Percentiles rank a stretch among this genome's conserved stretches.
Conservation (phyloP, 53 echinoderm and acorn worm genomes). For the Paracentrotus lividus region DNA sequence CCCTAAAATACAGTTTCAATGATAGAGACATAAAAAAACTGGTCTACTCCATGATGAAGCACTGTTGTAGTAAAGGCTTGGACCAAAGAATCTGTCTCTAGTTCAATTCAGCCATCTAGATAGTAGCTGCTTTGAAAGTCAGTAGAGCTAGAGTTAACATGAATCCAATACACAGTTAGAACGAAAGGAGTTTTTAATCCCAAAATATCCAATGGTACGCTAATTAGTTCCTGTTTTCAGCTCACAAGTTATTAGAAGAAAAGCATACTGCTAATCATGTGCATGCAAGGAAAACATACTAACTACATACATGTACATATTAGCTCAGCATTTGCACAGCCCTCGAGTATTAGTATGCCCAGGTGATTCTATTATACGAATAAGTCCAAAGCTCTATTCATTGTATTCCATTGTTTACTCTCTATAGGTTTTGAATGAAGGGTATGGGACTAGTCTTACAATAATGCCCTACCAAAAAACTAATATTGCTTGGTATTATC, state of each 20-base stretch:
- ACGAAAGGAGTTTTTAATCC: neutral
- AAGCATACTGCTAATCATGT: neutral
- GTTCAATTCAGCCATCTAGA: too few species aligned
- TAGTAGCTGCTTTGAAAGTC: too few species aligned
- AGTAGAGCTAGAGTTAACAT: too few species aligned
- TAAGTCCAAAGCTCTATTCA: neutral
- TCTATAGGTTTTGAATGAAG: neutral
- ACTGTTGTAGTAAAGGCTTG: neutral
- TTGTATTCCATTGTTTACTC: constrained; percentile 17
- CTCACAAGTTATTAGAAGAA: neutral
- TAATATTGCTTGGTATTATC: too few species aligned
- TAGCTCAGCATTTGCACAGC: neutral
- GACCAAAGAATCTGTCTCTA: neutral
- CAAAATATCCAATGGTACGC: neutral
- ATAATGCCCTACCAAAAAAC: too few species aligned
- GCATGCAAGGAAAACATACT: too few species aligned
- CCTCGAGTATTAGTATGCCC: too few species aligned
- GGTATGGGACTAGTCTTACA: neutral
- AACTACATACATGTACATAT: neutral
- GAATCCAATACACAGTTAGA: too few species aligned
- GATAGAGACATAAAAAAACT: neutral
- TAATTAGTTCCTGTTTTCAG: too few species aligned
- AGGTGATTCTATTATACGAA: neutral
- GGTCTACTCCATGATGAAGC: neutral
- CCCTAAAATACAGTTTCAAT: neutral